These are phyloP conservation scores for Chelonia mydas DNA, from an alignment of 2,797 vertebrate species.

Conservation along the genomic window DNA sequence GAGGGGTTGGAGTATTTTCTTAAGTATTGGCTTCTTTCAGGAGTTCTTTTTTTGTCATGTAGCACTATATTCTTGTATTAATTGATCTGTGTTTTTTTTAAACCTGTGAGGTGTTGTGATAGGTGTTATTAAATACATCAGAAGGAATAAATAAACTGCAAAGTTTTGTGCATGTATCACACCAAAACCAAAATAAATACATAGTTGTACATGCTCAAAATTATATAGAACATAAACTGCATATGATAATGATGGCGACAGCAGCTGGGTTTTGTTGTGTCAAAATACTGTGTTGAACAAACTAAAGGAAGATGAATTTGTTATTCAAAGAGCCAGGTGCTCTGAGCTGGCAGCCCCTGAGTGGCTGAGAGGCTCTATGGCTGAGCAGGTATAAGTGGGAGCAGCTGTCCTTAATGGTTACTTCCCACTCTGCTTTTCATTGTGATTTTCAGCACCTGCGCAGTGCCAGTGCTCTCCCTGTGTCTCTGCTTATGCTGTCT, in stretches of 20 bases:
- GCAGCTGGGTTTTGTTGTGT: background rate
- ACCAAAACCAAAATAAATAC: background rate
- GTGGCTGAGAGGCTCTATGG: background rate
- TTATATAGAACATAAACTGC: background rate
- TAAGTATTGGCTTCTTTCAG: background rate
- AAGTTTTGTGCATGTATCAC: background rate
- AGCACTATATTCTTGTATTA: background rate
- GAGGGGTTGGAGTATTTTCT: background rate
- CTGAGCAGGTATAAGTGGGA: background rate
- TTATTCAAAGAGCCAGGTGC: background rate
- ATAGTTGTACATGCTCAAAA: background rate
- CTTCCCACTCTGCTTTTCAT: background rate
- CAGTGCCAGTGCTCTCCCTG: rapidly evolving
- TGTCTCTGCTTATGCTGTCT: background rate
- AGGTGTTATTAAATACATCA: background rate
- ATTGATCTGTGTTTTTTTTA: background rate
- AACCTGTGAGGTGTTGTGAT: background rate
- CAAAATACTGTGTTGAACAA: background rate
- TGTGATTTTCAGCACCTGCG: background rate
- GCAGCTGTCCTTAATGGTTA: rapidly evolving
- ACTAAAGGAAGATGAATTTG: background rate
- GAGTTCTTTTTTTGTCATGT: background rate
- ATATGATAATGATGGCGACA: background rate
- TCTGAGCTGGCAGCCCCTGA: background rate
- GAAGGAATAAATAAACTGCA: background rate